Evolutionary conservation across 1,140 invertebrate species (phyloP).

Genomic region (Bombus cullumanus): DNA sequence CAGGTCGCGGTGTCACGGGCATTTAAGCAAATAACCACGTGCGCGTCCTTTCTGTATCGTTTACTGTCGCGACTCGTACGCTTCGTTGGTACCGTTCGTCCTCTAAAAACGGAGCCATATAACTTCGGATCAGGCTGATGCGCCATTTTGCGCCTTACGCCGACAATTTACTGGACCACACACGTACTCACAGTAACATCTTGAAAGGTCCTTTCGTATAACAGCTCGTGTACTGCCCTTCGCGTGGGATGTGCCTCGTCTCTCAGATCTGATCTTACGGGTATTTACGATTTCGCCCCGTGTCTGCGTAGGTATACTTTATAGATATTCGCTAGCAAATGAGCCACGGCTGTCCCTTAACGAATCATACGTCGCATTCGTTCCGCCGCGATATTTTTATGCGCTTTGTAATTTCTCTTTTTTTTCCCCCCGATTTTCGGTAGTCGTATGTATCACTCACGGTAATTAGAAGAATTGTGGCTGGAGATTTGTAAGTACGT

Average conservation of each 20-base stretch:
- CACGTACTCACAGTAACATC: slow-evolving; percentile 43
- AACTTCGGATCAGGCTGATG: slow-evolving; percentile 69
- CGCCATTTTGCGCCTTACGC: slow-evolving; percentile 68
- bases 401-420: too few relatives aligned
- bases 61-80: background rate
- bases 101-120: slow-evolving; percentile 53
- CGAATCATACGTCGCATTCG: background rate
- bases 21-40: slow-evolving; percentile 1
- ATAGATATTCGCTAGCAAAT: background rate
- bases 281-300: slow-evolving; percentile 52
- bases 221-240: background rate
- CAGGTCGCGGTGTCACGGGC: slow-evolving; percentile 10
- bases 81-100: background rate
- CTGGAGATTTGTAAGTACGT: background rate
- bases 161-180: slow-evolving; percentile 70
- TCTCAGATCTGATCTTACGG: slow-evolving; percentile 57
- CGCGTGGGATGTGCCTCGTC: slow-evolving; percentile 51
- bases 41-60: background rate
- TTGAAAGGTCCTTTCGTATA: slow-evolving; percentile 41
- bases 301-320: slow-evolving; percentile 40
- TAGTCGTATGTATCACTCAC: background rate
- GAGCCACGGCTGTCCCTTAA: background rate
- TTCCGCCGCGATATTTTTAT: background rate
- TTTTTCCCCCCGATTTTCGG: background rate
- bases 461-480: background rate